Evolutionary conservation across 2,797 vertebrate species (phyloP).

Genomic region (Alosa sapidissima): DNA sequence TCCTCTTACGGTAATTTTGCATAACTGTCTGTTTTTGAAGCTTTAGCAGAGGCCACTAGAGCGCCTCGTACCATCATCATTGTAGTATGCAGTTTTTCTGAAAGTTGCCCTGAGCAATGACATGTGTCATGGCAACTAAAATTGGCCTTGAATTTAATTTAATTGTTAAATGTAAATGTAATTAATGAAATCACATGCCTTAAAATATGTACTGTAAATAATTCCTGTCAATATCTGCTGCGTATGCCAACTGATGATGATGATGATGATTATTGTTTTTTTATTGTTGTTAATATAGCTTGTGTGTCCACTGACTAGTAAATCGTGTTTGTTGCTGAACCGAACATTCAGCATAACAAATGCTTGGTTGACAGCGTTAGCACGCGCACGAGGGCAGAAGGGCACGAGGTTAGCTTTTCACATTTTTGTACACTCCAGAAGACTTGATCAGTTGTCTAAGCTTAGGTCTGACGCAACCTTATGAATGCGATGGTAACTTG

Average conservation of each 20-base stretch:
- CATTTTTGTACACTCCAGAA: not conserved
- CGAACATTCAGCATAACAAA: not conserved
- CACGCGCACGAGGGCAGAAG: not conserved
- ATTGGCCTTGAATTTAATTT: not conserved
- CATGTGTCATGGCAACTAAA: not conserved
- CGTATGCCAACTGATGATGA: not conserved
- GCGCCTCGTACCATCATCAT: not conserved
- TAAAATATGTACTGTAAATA: not conserved
- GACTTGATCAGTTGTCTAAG: not conserved
- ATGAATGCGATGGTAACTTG: not conserved
- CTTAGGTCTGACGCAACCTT: not conserved
- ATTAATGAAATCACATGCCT: not conserved
- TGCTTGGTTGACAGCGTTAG: not conserved
- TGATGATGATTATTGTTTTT: not conserved
- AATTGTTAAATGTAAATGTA: no score
- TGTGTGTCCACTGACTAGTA: not conserved
- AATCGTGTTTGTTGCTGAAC: not conserved
- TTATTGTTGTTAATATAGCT: not conserved
- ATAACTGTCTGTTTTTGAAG: not conserved
- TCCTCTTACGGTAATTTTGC: not conserved
- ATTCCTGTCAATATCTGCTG: not conserved
- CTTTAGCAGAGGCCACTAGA: not conserved
- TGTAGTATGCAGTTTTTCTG: not conserved
- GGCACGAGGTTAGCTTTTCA: not conserved
- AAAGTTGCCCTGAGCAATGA: constrained; percentile 1